These are phyloP conservation scores for Lates calcarifer DNA, from an alignment of 2,113 vertebrate genomes.

Conservation along the genomic window DNA sequence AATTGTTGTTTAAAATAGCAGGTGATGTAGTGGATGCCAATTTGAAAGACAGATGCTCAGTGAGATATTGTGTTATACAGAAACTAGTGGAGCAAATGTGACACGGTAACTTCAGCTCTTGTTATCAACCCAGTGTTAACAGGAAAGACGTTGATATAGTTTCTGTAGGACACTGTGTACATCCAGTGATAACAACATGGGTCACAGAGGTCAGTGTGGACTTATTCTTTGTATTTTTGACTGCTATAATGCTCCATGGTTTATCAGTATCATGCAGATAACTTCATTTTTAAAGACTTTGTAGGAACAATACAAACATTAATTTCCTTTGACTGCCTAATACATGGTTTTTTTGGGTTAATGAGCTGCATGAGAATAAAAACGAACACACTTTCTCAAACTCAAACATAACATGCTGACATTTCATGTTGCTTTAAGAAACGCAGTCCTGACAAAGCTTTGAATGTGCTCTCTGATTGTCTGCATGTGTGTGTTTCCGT, in stretches of 20 bases:
- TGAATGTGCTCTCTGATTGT: slow-evolving; percentile 19
- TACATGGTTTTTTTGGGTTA: not conserved
- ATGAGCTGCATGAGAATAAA: not conserved
- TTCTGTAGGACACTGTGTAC: no score
- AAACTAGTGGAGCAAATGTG: no score
- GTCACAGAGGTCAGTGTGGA: no score
- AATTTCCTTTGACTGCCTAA: not conserved
- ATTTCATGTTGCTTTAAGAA: slow-evolving; percentile 1
- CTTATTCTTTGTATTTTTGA: not conserved
- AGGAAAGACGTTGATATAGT: no score
- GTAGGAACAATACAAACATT: not conserved
- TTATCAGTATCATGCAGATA: not conserved
- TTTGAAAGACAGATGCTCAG: no score
- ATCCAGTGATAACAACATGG: no score
- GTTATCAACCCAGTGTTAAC: no score
- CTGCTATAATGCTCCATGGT: not conserved
- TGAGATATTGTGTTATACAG: no score
- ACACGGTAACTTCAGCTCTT: no score
- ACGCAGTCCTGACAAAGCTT: not conserved
- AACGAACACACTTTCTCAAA: not conserved
- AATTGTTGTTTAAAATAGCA: no score
- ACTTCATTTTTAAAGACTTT: not conserved
- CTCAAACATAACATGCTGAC: not conserved
- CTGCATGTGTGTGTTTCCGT: not conserved
- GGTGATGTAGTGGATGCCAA: no score